Evolutionary conservation across 30 jellyfish, hydroid and myxozoan genomes (phyloP).

Genomic region (Aurelia aurita complex sp. Pacific): DNA sequence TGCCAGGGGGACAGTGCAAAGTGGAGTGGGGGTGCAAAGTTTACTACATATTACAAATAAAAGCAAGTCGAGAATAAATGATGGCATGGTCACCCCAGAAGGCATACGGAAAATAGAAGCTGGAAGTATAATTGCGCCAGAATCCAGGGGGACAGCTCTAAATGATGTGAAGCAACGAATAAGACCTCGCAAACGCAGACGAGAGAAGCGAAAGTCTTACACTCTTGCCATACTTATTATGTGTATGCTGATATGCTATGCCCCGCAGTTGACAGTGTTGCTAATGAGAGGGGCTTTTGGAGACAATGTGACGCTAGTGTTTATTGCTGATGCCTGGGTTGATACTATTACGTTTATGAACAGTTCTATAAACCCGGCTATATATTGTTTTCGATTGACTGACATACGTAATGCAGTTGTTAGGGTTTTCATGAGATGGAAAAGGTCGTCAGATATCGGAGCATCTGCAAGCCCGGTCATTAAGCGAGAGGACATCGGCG

Average conservation of each 20-base stretch:
- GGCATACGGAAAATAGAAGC: too few species aligned
- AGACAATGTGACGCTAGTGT: conserved; percentile 35
- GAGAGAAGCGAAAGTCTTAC: conserved; percentile 14
- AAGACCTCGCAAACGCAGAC: not conserved
- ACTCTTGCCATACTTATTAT: conserved; percentile 25
- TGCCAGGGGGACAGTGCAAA: too few species aligned
- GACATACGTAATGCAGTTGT: conserved; percentile 37
- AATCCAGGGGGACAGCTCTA: too few species aligned
- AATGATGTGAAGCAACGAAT: too few species aligned
- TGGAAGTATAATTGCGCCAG: too few species aligned
- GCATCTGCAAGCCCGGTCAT: not conserved
- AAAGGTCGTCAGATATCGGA: not conserved
- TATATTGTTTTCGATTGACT: conserved; percentile 47
- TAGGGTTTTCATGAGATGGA: conserved; percentile 16
- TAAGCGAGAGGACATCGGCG: too few species aligned
- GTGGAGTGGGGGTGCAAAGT: too few species aligned
- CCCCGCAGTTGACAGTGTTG: conserved; percentile 57
- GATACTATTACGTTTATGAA: conserved; percentile 52
- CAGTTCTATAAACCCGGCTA: conserved; percentile 56
- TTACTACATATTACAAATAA: too few species aligned
- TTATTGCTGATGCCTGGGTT: conserved; percentile 70
- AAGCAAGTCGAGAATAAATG: too few species aligned
- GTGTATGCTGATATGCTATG: conserved; percentile 56
- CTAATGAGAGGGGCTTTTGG: conserved; percentile 55
- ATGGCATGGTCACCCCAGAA: too few species aligned